Conservation (phyloP, 2,888 invertebrate genomes). For the Euzetes globulus region DNA sequence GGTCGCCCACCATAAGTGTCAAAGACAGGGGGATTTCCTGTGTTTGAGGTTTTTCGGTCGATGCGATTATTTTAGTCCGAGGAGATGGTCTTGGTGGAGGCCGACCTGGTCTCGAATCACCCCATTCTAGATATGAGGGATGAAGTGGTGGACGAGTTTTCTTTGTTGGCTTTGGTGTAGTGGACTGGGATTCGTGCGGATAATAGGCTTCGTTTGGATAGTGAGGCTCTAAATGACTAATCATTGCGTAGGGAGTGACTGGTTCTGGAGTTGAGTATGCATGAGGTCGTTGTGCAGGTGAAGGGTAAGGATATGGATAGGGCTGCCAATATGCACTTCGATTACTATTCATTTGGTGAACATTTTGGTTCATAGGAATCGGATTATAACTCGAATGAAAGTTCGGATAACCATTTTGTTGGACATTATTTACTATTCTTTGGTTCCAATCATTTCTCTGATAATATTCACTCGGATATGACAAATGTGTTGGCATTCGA, state of each 20-base stretch:
- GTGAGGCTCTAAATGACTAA: background rate
- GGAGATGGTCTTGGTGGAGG: constrained; percentile 24
- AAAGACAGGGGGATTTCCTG: constrained; percentile 43
- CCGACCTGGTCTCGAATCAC: background rate
- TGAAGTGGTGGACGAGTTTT: constrained; percentile 18
- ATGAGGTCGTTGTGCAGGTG: background rate
- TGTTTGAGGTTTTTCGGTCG: constrained; percentile 37
- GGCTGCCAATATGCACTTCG: constrained; percentile 5
- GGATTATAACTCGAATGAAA: background rate
- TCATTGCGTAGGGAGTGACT: background rate
- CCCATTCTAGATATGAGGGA: constrained; percentile 20
- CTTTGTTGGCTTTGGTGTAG: background rate
- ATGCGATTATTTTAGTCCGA: constrained; percentile 33
- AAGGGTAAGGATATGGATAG: background rate
- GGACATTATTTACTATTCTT: background rate
- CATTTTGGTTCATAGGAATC: background rate
- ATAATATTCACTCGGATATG: background rate
- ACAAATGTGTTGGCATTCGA: background rate
- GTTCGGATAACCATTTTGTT: background rate
- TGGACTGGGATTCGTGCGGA: background rate
- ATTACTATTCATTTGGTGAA: background rate
- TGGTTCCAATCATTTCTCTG: background rate
- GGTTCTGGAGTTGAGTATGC: background rate
- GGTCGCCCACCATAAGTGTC: constrained; percentile 42
- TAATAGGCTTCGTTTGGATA: constrained; percentile 14